Evolutionary conservation across 2,888 invertebrate species (phyloP).

Genomic region (Chymomyza caudatula): DNA sequence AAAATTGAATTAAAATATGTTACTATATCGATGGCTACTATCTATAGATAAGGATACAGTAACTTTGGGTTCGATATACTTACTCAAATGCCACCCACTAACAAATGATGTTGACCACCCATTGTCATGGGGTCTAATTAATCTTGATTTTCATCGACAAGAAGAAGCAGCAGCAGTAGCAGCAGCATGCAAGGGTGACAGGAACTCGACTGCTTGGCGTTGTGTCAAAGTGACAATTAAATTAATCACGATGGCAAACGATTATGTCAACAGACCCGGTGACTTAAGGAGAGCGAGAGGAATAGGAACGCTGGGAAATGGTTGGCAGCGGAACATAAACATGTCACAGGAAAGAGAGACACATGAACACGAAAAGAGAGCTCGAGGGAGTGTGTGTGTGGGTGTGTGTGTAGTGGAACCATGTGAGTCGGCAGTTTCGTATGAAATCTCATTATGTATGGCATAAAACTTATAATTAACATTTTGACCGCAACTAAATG

Average conservation of each 20-base stretch:
- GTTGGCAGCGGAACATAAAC: background rate
- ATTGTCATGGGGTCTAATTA: conserved; percentile 63
- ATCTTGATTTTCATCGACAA: conserved; percentile 59
- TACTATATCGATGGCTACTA: background rate
- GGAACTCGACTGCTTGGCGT: conserved; percentile 26
- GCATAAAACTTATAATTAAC: conserved; percentile 67
- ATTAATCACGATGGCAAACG: conserved; percentile 73
- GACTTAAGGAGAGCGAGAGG: conserved; percentile 7
- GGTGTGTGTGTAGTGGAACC: background rate
- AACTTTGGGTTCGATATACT: background rate
- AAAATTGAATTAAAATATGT: conserved; percentile 42
- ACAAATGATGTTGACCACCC: conserved; percentile 72
- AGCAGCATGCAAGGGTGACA: conserved; percentile 2
- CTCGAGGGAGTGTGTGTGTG: background rate
- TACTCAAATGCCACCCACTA: conserved; percentile 21
- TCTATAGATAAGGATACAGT: too few species aligned
- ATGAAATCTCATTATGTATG: conserved; percentile 61
- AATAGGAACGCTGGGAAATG: background rate
- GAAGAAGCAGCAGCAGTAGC: background rate
- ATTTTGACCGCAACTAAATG: conserved; percentile 62
- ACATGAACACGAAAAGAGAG: background rate
- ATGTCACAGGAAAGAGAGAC: background rate
- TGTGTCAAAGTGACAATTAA: conserved; percentile 75
- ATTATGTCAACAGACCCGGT: conserved; percentile 66
- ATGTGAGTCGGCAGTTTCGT: conserved; percentile 1